A percentile compares a stretch with the other conserved stretches of the same genome.
Evolutionary conservation across 2,888 invertebrate genomes (phyloP).

Genomic region (Alloplasta piceator): DNA sequence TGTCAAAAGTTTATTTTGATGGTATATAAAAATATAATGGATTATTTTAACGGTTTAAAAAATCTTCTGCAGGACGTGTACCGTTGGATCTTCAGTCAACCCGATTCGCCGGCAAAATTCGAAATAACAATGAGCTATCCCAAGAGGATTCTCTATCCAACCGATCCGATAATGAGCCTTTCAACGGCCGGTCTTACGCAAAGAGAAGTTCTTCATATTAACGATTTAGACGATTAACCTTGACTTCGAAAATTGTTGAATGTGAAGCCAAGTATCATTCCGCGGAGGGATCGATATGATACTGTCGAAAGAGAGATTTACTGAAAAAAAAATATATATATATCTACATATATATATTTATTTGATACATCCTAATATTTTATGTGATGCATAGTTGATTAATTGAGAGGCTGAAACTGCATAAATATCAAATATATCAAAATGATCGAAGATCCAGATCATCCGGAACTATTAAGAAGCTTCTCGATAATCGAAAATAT

Average conservation of each 20-base stretch:
- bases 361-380: constrained; percentile 79
- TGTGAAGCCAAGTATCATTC: constrained; percentile 67
- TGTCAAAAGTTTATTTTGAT: no score
- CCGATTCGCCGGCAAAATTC: constrained; percentile 95
- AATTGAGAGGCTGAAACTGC: constrained; percentile 53
- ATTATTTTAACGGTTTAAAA: no score
- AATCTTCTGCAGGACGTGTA: constrained; percentile 91
- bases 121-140: constrained; percentile 98
- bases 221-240: constrained; percentile 92
- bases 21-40: no score
- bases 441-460: constrained; percentile 39
- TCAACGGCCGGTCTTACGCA: constrained; percentile 92
- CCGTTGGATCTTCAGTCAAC: constrained; percentile 97
- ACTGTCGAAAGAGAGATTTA: constrained; percentile 65
- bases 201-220: constrained; percentile 96
- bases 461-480: constrained; percentile 25
- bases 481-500: constrained; percentile 36
- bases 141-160: constrained; percentile 89
- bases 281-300: constrained; percentile 62
- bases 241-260: constrained; percentile 71
- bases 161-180: constrained; percentile 86
- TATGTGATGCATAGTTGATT: constrained; percentile 70
- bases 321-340: constrained; percentile 63
- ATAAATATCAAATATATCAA: constrained; percentile 53
- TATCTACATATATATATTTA: constrained; percentile 57